Evolutionary conservation across 1,140 invertebrate species (phyloP).

Genomic region (Drosophila sp.): DNA sequence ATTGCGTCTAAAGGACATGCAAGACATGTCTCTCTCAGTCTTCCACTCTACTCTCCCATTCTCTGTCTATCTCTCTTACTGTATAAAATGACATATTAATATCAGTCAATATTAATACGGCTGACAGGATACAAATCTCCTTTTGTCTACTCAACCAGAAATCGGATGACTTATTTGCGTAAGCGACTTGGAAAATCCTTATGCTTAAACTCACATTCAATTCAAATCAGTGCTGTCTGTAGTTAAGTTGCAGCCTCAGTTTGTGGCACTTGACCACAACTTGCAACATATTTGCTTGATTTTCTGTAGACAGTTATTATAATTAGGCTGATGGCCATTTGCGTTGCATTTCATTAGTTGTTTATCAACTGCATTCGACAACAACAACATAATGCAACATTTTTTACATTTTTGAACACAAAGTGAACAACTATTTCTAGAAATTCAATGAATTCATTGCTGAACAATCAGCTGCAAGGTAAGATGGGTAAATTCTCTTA

Average conservation of each 20-base stretch:
- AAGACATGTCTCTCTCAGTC: slow-evolving; percentile 5
- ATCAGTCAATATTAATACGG: slow-evolving; percentile 61
- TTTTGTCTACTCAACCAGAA: slow-evolving; percentile 29
- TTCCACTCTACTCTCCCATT: not conserved
- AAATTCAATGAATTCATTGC: not conserved
- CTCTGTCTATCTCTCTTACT: slow-evolving; percentile 48
- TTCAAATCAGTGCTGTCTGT: too few species aligned
- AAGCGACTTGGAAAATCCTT: not conserved
- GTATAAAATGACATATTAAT: slow-evolving; percentile 65
- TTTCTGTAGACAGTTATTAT: slow-evolving; percentile 10
- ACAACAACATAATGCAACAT: slow-evolving; percentile 1
- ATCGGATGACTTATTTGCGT: slow-evolving; percentile 22
- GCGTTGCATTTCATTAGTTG: slow-evolving; percentile 47
- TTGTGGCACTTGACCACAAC: slow-evolving; percentile 1
- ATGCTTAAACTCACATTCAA: too few species aligned
- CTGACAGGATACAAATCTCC: not conserved
- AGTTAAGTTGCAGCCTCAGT: not conserved
- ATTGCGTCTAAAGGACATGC: slow-evolving; percentile 32
- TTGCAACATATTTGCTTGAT: slow-evolving; percentile 2
- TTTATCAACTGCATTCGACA: slow-evolving; percentile 29
- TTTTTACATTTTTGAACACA: not conserved
- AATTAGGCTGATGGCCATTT: slow-evolving; percentile 52
- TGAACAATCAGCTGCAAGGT: not conserved
- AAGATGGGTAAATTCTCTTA: too few species aligned
- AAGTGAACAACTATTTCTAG: not conserved